Evolutionary conservation across 2,113 vertebrate genomes (phyloP), one percentile per base, ranked within the genome.

Genomic region (Sisor rabdophorus): DNA sequence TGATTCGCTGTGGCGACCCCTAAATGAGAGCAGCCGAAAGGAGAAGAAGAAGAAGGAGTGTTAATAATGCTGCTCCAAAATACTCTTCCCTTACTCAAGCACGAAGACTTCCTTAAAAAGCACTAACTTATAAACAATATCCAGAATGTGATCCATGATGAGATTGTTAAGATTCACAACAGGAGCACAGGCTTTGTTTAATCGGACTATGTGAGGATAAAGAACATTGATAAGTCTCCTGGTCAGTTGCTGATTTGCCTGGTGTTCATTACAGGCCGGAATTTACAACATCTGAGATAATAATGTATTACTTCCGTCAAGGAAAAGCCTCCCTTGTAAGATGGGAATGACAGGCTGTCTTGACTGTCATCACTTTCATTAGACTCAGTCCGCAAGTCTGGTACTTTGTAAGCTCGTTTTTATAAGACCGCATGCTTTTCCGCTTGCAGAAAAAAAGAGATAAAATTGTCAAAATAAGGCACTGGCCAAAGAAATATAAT

Each of bases 181-280:
- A 74, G 58, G 47, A 74, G 50, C 28, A n/a, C 40, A 26, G 28
- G 12, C 53, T 71, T 40, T 50, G 20, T 53, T 48, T 77, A 40
- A 20, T 52, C 76, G 52, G 22, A 24, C 32, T 58, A 22, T 63
- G 50, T 65, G 28, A 15, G 64, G 60, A 75, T 26, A 44, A 72
- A 72, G 53, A 72, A 53, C 70, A 55, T 26, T 67, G 28, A 75
- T 63, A 75, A 75, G 47, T 53, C 40, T 9, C 17, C 54, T 11
- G 13, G 22, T 53, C 20, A 36, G 20, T 22, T 53, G 10, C 59
- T 73, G 71, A 60, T 73, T 22, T 55, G 59, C 52, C 72, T 75
- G 78, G 77, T 65, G 63, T 61, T 65, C 59, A 79, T 79, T 79
- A 79, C 52, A 32, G 67, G 16, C 8, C 0, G 28, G 32, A 70